Evolutionary conservation across 1,140 invertebrate genomes (phyloP).

Genomic region (Hypothenemus hampei): DNA sequence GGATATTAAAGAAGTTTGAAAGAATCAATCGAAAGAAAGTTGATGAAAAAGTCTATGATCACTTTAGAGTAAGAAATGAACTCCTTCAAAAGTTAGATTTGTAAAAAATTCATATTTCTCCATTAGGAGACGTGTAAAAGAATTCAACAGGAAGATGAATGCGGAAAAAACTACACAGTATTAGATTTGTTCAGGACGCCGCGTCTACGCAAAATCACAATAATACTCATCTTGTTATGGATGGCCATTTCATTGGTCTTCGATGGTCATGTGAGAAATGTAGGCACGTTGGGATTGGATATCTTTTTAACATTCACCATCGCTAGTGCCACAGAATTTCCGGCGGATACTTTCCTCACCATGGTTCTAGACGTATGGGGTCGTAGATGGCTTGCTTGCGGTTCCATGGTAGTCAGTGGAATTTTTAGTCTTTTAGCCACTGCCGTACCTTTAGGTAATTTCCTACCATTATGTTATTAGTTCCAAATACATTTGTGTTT

Average conservation of each 20-base stretch:
- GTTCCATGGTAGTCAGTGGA: constrained; percentile 72
- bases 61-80: constrained; percentile 57
- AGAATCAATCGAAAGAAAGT: constrained; percentile 71
- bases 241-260: constrained; percentile 83
- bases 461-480: not conserved
- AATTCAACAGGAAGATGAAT: constrained; percentile 61
- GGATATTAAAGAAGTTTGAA: constrained; percentile 74
- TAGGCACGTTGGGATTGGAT: constrained; percentile 70
- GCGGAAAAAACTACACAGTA: constrained; percentile 66
- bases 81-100: too few relatives aligned
- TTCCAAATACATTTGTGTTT: constrained; percentile 7
- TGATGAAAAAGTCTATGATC: constrained; percentile 62
- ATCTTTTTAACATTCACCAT: constrained; percentile 80
- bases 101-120: not conserved
- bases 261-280: constrained; percentile 80
- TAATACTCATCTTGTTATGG: constrained; percentile 75
- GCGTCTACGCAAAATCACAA: constrained; percentile 62
- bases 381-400: constrained; percentile 75
- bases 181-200: constrained; percentile 73
- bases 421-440: constrained; percentile 73
- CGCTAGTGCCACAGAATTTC: constrained; percentile 74
- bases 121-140: constrained; percentile 59
- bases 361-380: constrained; percentile 76
- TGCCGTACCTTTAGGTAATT: constrained; percentile 60
- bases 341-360: constrained; percentile 77